Conservation (phyloP, 1,140 invertebrate species). For the Plodia interpunctella region DNA sequence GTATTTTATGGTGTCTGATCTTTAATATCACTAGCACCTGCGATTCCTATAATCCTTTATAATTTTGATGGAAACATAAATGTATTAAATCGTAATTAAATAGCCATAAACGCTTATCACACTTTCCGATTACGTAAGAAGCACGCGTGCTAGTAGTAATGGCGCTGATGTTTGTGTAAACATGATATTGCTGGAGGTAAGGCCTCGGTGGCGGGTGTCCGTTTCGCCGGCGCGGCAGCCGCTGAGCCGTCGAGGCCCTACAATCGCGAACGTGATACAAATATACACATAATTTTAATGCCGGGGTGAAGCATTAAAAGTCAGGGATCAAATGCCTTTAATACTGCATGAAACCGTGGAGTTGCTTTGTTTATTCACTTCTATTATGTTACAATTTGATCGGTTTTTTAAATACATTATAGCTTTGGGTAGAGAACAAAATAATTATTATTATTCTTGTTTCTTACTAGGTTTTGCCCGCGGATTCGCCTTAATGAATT, state of each 20-base stretch:
- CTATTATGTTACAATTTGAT: neutral
- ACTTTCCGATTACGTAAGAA: neutral
- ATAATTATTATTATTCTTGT: too few species aligned
- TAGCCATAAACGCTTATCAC: neutral
- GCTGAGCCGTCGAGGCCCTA: slow-evolving; percentile 63
- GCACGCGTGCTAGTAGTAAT: slow-evolving; percentile 4
- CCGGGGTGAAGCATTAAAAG: slow-evolving; percentile 76
- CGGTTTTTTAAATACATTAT: slow-evolving; percentile 5
- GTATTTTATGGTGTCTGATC: too few species aligned
- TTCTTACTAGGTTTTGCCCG: too few species aligned
- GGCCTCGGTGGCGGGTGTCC: slow-evolving; percentile 60
- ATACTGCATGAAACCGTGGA: slow-evolving; percentile 57
- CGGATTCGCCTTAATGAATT: too few species aligned
- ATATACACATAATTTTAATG: slow-evolving; percentile 77
- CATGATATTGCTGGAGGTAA: slow-evolving; percentile 36
- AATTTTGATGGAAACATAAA: too few species aligned
- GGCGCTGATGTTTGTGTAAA: slow-evolving; percentile 12
- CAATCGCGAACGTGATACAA: slow-evolving; percentile 74
- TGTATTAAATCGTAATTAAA: too few species aligned
- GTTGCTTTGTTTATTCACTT: slow-evolving; percentile 24
- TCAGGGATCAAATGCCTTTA: slow-evolving; percentile 76
- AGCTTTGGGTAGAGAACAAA: neutral
- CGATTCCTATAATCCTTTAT: too few species aligned
- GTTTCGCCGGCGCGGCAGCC: slow-evolving; percentile 42
- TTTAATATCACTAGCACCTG: too few species aligned